Base-by-base conservation (phyloP, 1,140 invertebrate genomes). In the Drosophila nikananu region DNA sequence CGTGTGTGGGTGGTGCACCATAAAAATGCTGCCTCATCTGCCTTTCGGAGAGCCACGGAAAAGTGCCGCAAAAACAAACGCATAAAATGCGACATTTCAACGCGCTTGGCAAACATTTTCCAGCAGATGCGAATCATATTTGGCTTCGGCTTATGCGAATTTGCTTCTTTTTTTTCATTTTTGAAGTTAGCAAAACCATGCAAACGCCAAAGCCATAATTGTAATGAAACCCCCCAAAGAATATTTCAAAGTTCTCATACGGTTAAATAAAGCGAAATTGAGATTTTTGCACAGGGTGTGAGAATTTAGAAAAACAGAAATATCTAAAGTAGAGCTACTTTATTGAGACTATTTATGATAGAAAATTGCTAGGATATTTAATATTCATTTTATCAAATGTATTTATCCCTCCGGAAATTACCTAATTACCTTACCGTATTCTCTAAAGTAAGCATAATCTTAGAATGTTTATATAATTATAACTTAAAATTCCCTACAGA, bases 21-120 rank as follows among this genome's bases (percentile, higher is more conserved):
- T 74, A 62, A 77, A 77, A 77, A 61, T 70, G 57, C 52, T 70
- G 74, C 57, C 68, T 59, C 71, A 73, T 73, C 71, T 73, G 71
- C 66, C 70, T 60, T 42, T 41, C 46, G 62, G n/a, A 48, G 44
- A 35, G 63, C 49, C 35, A 57, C 35, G 35, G 15, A 4, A 77
- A 77, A 77, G 75, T 61, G 75, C 63, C 58, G 68, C 70, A 73
- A 77, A 75, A 77, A 58, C 51, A 61, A 77, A 48, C 63, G 64
- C 51, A 77, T 77, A 77, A 77, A 77, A 77, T 15, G 63, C 63
- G 64, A 63, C 70, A 74, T 62, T 48, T 51, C 64, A 59, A 64
- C 21, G 72, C 70, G 46, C 52, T 46, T 49, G 44, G 46, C 49
- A 72, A 73, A 72, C 70, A 61, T 60, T 51, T 73, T 73, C 44